Percentiles rank a stretch among this genome's conserved stretches.
Conservation (phyloP, 92 coral and sea anemone species). For the Desmophyllum pertusum region DNA sequence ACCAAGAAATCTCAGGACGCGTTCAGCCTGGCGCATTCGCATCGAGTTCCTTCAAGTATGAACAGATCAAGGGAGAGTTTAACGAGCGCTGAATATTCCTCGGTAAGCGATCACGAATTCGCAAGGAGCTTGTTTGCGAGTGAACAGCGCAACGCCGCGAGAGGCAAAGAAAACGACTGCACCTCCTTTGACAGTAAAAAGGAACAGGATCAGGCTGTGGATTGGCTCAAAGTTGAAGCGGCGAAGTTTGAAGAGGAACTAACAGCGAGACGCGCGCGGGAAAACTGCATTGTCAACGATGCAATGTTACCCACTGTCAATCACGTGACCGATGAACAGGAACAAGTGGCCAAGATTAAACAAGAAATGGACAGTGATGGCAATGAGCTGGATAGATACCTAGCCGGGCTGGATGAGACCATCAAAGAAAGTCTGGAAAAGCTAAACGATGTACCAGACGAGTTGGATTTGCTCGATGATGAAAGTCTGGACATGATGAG, state of each 20-base stretch:
- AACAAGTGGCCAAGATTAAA: constrained; percentile 78
- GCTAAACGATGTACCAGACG: constrained; percentile 83
- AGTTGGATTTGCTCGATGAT: constrained; percentile 67
- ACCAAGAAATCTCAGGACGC: constrained; percentile 34
- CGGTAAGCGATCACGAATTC: constrained; percentile 2
- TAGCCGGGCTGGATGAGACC: constrained; percentile 88
- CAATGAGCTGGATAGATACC: constrained; percentile 84
- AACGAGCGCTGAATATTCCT: not conserved
- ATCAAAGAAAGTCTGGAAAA: constrained; percentile 85
- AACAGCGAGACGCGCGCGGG: constrained; percentile 40
- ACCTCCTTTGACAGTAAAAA: not conserved
- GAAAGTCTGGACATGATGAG: constrained; percentile 61
- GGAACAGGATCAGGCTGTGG: constrained; percentile 46
- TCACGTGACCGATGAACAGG: constrained; percentile 58
- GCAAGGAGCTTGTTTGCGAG: not conserved
- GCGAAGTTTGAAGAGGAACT: constrained; percentile 45
- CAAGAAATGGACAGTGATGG: constrained; percentile 86
- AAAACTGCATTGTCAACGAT: constrained; percentile 82
- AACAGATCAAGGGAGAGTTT: not conserved
- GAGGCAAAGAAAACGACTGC: constrained; percentile 17
- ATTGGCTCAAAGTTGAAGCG: constrained; percentile 58
- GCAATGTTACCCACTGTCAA: constrained; percentile 87
- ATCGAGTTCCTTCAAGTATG: not conserved
- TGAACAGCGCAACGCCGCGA: constrained; percentile 12
- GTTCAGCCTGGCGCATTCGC: constrained; percentile 10